These are phyloP conservation scores for Thyatira batis DNA, from an alignment of 2,888 invertebrate genomes.

Conservation along the genomic window DNA sequence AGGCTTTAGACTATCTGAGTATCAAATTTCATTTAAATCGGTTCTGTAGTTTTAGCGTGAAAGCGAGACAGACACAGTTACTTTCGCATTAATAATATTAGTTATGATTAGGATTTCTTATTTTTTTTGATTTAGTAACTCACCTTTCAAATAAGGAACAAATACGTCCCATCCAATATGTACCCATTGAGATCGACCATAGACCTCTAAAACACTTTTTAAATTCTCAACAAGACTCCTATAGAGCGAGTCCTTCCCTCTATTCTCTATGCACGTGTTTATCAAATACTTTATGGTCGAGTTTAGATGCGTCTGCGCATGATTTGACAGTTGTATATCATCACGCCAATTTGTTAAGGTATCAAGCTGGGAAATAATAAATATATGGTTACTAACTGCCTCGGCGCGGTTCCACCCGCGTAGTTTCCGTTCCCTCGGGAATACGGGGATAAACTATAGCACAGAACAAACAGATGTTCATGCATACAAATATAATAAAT, in stretches of 20 bases:
- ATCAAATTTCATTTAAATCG: too few relatives aligned
- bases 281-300: conserved; percentile 33
- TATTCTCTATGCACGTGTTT: conserved; percentile 36
- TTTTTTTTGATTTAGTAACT: too few relatives aligned
- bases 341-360: conserved; percentile 39
- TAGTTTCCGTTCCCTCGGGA: too few relatives aligned
- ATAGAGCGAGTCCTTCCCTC: conserved; percentile 15
- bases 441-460: too few relatives aligned
- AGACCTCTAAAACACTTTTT: conserved; percentile 34
- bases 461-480: too few relatives aligned
- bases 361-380: conserved; percentile 33
- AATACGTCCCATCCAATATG: conserved; percentile 41
- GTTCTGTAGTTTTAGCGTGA: too few relatives aligned
- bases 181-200: conserved; percentile 25
- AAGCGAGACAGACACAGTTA: too few relatives aligned
- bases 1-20: too few relatives aligned
- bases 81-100: not conserved
- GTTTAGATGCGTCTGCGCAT: conserved; percentile 20
- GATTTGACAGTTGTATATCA: conserved; percentile 7
- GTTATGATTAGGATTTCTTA: too few relatives aligned
- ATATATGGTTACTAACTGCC: not conserved
- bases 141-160: conserved; percentile 38
- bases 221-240: conserved; percentile 34
- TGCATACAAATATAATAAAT: too few relatives aligned
- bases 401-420: too few relatives aligned